Evolutionary conservation across 2,113 vertebrate genomes (phyloP).

Genomic region (Eretmochelys imbricata): DNA sequence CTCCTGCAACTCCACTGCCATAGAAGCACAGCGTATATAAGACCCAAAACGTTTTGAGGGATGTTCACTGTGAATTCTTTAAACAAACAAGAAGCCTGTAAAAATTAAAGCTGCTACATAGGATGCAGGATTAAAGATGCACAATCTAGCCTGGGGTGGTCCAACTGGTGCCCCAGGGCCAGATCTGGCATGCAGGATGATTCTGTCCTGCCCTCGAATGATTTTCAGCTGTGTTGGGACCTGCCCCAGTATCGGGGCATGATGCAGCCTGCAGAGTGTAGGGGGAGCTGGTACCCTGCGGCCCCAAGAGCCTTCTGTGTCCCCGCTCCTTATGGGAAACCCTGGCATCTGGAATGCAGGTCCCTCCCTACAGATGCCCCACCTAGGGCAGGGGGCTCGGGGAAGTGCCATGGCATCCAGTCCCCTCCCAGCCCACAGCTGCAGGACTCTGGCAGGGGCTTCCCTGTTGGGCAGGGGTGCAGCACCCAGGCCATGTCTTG

Average conservation of each 20-base stretch:
- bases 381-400: not conserved
- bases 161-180: not conserved
- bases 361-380: not conserved
- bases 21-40: not conserved
- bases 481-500: not conserved
- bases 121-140: not conserved
- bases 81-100: not conserved
- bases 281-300: not conserved
- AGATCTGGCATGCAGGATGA: not conserved
- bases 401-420: not conserved
- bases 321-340: not conserved
- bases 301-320: not conserved
- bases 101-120: not conserved
- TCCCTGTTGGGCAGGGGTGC: not conserved
- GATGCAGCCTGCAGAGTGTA: not conserved
- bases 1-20: accelerated
- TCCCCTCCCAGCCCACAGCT: not conserved
- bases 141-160: not conserved
- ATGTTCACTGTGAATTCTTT: not conserved
- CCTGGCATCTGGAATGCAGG: not conserved
- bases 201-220: not conserved
- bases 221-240: not conserved
- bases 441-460: not conserved
- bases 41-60: not conserved
- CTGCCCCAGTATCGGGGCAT: not conserved